Conservation (phyloP, 1,140 invertebrate genomes). For the Globodera rostochiensis region DNA sequence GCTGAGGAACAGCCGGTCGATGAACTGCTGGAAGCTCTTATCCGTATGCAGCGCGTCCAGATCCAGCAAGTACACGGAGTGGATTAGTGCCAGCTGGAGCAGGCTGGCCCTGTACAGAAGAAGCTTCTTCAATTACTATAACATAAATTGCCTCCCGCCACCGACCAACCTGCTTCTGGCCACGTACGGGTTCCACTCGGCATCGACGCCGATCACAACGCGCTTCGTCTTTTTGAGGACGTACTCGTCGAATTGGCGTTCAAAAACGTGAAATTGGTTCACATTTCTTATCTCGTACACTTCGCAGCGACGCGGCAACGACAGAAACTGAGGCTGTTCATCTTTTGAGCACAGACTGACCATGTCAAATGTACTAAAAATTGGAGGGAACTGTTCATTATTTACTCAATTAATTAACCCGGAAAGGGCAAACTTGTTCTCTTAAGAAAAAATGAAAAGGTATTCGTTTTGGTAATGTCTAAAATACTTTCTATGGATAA, state of each 20-base stretch:
- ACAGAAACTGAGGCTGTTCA: slow-evolving; percentile 18
- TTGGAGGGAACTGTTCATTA: background rate
- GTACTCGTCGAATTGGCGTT: slow-evolving; percentile 24
- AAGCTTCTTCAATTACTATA: too few relatives aligned
- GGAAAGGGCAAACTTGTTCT: too few relatives aligned
- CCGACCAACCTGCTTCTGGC: slow-evolving; percentile 5
- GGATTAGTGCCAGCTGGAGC: slow-evolving; percentile 16
- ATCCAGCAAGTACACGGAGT: slow-evolving; percentile 27
- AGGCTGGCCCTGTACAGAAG: slow-evolving; percentile 4
- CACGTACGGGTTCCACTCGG: slow-evolving; percentile 29
- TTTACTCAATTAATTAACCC: too few relatives aligned
- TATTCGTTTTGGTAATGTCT: too few relatives aligned
- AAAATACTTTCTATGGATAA: too few relatives aligned
- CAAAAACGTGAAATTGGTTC: slow-evolving; percentile 13
- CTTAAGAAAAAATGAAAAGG: too few relatives aligned
- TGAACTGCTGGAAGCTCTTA: slow-evolving; percentile 10
- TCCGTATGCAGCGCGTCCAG: slow-evolving; percentile 12
- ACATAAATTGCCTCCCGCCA: background rate
- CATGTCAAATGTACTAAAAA: slow-evolving; percentile 17
- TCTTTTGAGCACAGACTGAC: slow-evolving; percentile 19
- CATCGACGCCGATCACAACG: slow-evolving; percentile 19
- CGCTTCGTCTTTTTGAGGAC: slow-evolving; percentile 18
- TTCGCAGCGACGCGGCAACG: slow-evolving; percentile 11
- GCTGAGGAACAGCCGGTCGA: slow-evolving; percentile 20
- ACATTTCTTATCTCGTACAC: slow-evolving; percentile 14